Base-by-base conservation (phyloP, 1,140 invertebrate species). In the Anastrepha ludens region DNA sequence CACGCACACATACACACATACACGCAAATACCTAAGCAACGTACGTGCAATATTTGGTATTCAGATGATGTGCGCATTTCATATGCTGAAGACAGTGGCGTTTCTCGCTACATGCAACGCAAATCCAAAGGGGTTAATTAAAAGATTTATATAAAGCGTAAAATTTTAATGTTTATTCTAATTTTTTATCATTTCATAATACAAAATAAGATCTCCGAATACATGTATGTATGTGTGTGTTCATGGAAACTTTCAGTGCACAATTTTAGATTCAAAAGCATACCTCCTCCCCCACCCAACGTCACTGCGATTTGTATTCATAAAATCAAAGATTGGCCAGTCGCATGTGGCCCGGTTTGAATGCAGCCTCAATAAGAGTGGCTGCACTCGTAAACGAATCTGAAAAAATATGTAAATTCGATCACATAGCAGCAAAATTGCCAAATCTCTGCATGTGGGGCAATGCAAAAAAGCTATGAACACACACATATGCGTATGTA, bases 31-130 rank as follows among this genome's bases (percentile, higher is more conserved):
- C 58, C 59, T 74, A 60, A 44, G 8, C 17, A 55, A 55, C 41
- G 81, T 92, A 92, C 91, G 91, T 92, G 91, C 89, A 90, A 89
- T 90, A 92, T 92, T 92, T 92, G 91, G 91, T 92, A 92, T 92
- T 92, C 91, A 92, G 91, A 92, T 92, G 91, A 92, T 92, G 91
- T 92, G 91, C 91, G 91, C 91, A 92, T 91, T 92, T 90, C 89
- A 90, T 92, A 91, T 91, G 90, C 90, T 89, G 85, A 81, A 78
- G n/a, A 50, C 74, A 81, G 74, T 29, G 74, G 74, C 74, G 47
- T 7, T 41, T n/a, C 17, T 29, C 15, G 9, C 47, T 29, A 3
- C 20, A 74, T 47, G 15, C 39, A 41, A 41, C 1, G 13, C 5
- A 4, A 17, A 2, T 3, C 74, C n/a, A 58, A 17, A 7, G 47